Percentiles rank a stretch among this genome's conserved stretches.
Evolutionary conservation across 2,113 vertebrate genomes (phyloP).

Genomic region (Syrrhaptes paradoxus): DNA sequence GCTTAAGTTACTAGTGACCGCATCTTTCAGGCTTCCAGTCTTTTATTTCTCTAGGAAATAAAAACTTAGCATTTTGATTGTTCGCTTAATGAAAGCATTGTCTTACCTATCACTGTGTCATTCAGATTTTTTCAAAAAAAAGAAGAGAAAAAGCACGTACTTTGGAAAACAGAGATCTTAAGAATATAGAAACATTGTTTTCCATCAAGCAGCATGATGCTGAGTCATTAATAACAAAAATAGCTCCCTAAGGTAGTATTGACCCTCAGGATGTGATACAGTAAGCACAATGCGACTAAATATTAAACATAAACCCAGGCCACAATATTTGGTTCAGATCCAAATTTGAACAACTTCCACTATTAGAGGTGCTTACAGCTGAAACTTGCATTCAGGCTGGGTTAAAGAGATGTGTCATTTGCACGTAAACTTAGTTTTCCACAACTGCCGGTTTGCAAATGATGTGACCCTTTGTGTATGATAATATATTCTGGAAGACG

Average conservation of each 20-base stretch:
- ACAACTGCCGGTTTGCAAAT: background rate
- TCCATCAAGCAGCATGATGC: fast-evolving
- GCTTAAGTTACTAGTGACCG: constrained; percentile 11
- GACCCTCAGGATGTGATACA: background rate
- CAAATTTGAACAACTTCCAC: background rate
- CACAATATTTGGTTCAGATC: background rate
- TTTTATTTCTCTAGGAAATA: background rate
- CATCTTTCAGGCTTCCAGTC: constrained; percentile 11
- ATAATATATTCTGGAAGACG: background rate
- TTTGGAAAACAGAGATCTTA: background rate
- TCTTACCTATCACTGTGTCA: background rate
- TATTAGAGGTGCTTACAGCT: background rate
- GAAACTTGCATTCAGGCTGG: background rate
- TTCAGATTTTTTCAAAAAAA: background rate
- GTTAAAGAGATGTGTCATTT: background rate
- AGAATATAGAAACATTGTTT: background rate
- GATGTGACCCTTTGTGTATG: fast-evolving
- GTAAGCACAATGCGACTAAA: background rate
- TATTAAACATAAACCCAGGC: background rate
- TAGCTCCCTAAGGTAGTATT: background rate
- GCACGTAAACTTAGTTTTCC: fast-evolving
- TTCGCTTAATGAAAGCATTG: background rate
- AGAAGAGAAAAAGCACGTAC: background rate
- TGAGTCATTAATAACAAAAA: background rate
- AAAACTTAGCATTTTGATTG: background rate